Evolutionary conservation across 30 jellyfish, hydroid and myxozoan species (phyloP), one percentile per base, ranked within the genome.

Genomic region (Hydractinia symbiolongicarpus): DNA sequence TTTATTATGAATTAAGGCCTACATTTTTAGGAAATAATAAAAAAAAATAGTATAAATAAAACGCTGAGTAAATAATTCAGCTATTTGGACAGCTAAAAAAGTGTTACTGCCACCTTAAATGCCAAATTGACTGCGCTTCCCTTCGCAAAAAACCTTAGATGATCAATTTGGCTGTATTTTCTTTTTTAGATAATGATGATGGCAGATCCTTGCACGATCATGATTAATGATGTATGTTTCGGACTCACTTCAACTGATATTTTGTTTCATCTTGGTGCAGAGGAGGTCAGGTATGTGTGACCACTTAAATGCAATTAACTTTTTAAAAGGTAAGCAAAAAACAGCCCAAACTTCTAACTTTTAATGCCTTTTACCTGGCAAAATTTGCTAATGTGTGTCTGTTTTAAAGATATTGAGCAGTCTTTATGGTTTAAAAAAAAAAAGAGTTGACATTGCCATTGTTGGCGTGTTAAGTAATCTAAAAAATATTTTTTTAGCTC

Each of bases 171-270:
- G 6, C 50, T 55, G 61, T 8, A 9, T 49, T 14, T 70, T 66
- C 21, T 54, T 20, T 61, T 66, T 9, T 61, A 82, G 89, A 83
- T 84, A 5, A 62, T 11, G 20, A 86, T 83, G 58, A 76, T 79
- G n/a, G 78, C 98, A 30, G 98, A 91, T 81, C 98, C 98, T 1
- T 77, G 90, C 60, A 86, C 96, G 30, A 13, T 91, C 69, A 15
- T 13, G 62, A 57, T 91, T 55, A 91, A 91, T 44, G 96, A 86
- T 81, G 96, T 91, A 67, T 86, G 84, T 11, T 82, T 91, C 83
- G 98, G 98, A 5, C 50, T 91, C n/a, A 91, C 98, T 9, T 86
- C 98, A 10, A 91, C 98, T 30, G 98, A 91, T 66, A 86, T 91
- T 17, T 85, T 91, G 69, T 91, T 91, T 68, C 98, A 91, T 60